Conservation (phyloP, 1,140 invertebrate species). For the Drosophila funebris region DNA sequence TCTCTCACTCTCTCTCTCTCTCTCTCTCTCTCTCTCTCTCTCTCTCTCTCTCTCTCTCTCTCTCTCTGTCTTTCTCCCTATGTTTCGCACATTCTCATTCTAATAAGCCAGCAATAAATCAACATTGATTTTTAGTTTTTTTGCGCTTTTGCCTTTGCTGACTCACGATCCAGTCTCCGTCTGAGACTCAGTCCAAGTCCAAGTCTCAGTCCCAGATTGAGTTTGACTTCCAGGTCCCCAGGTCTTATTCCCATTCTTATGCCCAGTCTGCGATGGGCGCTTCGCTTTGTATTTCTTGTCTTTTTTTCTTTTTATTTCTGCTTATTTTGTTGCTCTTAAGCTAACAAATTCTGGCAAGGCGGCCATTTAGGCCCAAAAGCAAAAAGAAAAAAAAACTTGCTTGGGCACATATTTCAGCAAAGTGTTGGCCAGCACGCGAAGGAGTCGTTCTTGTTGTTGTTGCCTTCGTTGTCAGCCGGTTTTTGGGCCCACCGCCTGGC, state of each 20-base stretch:
- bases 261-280: constrained; percentile 50
- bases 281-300: constrained; percentile 59
- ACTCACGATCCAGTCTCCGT: constrained; percentile 73
- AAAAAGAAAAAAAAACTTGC: constrained; percentile 53
- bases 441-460: constrained; percentile 37
- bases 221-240: constrained; percentile 24
- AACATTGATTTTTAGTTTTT: constrained; percentile 72
- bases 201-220: constrained; percentile 37
- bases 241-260: constrained; percentile 37
- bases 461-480: constrained; percentile 35
- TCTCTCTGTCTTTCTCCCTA: constrained; percentile 1
- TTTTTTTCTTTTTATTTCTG: constrained; percentile 22
- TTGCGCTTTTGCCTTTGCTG: constrained; percentile 71
- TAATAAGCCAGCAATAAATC: constrained; percentile 79
- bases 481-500: constrained; percentile 38
- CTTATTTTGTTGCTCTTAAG: constrained; percentile 46
- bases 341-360: constrained; percentile 79
- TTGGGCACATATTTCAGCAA: constrained; percentile 78
- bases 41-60: constrained; percentile 8
- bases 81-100: constrained; percentile 56
- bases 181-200: neutral
- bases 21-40: constrained; percentile 3
- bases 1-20: constrained; percentile 9
- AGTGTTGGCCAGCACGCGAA: constrained; percentile 72
- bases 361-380: constrained; percentile 44